These are phyloP conservation scores for Cremastinae sp. DNA, from an alignment of 2,888 invertebrate species.

Conservation along the genomic window DNA sequence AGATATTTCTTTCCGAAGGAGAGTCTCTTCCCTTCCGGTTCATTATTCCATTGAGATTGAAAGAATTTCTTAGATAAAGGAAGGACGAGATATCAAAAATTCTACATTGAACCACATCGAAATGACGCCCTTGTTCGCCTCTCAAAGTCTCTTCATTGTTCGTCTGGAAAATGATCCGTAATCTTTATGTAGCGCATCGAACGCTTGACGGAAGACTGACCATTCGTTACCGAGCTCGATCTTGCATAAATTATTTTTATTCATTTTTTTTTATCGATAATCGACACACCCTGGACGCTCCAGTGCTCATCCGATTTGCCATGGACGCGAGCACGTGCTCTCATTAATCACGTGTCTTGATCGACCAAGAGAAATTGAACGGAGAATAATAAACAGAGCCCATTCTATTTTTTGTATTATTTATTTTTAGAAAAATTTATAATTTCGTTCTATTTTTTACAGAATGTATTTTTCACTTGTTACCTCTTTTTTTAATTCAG, in stretches of 20 bases:
- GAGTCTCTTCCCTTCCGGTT: neutral
- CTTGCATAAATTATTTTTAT: conserved; percentile 9
- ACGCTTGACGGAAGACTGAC: conserved; percentile 50
- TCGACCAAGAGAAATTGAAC: too few relatives aligned
- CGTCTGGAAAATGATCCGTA: conserved; percentile 36
- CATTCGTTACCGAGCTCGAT: conserved; percentile 26
- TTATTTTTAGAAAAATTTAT: neutral
- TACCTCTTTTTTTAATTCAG: too few relatives aligned
- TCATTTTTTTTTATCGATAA: conserved; percentile 46
- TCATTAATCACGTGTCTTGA: neutral
- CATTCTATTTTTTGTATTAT: neutral
- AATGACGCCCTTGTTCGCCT: neutral
- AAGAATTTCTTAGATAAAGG: neutral
- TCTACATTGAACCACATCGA: neutral
- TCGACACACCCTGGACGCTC: conserved; percentile 54
- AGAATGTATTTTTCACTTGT: too few relatives aligned
- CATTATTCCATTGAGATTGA: too few relatives aligned
- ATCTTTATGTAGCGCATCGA: conserved; percentile 51
- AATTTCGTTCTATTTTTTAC: too few relatives aligned
- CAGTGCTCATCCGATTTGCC: conserved; percentile 51
- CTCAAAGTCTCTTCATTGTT: neutral
- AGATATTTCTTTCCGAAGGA: too few relatives aligned
- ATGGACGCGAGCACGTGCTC: conserved; percentile 40
- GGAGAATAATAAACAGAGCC: neutral
- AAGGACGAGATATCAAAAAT: neutral